Evolutionary conservation across 2,888 invertebrate species (phyloP), one percentile per base, ranked within the genome.

Genomic region (Polymixis lichenea): DNA sequence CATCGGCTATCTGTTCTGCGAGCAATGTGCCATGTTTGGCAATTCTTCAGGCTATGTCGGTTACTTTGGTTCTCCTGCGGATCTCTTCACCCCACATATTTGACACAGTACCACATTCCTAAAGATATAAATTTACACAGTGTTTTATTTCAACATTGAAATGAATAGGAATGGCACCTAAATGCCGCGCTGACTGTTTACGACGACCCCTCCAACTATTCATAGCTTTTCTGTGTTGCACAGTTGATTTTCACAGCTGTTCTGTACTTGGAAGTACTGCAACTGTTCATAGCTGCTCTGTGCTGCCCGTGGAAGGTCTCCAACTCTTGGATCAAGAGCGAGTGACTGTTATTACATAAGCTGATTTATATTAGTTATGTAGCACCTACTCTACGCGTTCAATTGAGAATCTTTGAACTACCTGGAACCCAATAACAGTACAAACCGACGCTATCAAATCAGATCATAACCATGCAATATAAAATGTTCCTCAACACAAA

Each of bases 231-330:
- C 98, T 97, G 93, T 99, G 98, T 94, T 98, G 98, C 78, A n/a
- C n/a, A n/a, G n/a, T n/a, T n/a, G n/a, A n/a, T n/a, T n/a, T n/a
- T n/a, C n/a, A n/a, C n/a, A n/a, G n/a, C 98, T 88, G 98, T 98
- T 92, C 98, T 98, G 98, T 78, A 98, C 98, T 81, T 98, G 97
- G 95, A 98, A 98, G 93, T 98, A 98, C 89, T 99, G 99, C 92
- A 98, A 97, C 93, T 99, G 92, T 97, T 98, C 97, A 98, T 98
- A 77, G 98, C 98, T 88, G 98, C 98, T 92, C 98, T 97, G 93
- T 99, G 98, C 94, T 98, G 98, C 78, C 98, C 98, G 81, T 98
- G 97, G 95, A 98, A 98, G 93, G 98, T 98, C 89, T 99, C 99
- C 92, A 98, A 97, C 93, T 99, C 98, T 97, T 98, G 95, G 94